These are phyloP conservation scores for Ridgeia piscesae DNA, from an alignment of 1,140 invertebrate genomes.

Conservation along the genomic window DNA sequence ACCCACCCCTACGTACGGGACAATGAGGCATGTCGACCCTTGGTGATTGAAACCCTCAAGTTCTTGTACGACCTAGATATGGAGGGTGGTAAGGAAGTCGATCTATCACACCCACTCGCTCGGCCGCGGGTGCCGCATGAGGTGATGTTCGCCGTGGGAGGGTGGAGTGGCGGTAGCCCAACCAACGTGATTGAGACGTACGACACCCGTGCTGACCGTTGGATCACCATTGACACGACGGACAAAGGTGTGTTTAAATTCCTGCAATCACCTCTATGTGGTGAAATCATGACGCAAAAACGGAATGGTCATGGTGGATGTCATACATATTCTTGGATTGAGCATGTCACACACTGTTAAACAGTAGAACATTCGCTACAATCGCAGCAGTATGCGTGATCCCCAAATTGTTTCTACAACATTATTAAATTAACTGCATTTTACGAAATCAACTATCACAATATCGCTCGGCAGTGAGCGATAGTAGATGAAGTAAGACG, in stretches of 20 bases:
- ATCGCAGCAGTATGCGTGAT: neutral
- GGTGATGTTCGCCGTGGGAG: slow-evolving; percentile 66
- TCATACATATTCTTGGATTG: neutral
- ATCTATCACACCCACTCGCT: slow-evolving; percentile 44
- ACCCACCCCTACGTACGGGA: slow-evolving; percentile 71
- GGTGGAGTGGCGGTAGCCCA: slow-evolving; percentile 72
- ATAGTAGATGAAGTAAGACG: neutral
- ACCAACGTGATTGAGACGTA: slow-evolving; percentile 77
- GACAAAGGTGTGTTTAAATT: slow-evolving; percentile 15
- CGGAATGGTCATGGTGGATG: neutral
- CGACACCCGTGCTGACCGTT: slow-evolving; percentile 75
- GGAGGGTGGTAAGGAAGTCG: slow-evolving; percentile 19
- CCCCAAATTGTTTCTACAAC: neutral
- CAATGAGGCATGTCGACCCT: slow-evolving; percentile 57
- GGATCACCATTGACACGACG: slow-evolving; percentile 52
- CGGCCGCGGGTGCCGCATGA: slow-evolving; percentile 45
- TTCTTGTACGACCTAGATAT: neutral
- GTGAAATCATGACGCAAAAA: neutral
- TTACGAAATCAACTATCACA: neutral
- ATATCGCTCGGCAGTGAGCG: neutral
- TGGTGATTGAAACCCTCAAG: slow-evolving; percentile 19
- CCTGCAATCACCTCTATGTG: neutral
- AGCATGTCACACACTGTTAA: neutral
- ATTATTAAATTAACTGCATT: neutral
- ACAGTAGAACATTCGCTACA: neutral